Evolutionary conservation across 2,797 vertebrate species (phyloP).

Genomic region (Sphenodon punctatus): DNA sequence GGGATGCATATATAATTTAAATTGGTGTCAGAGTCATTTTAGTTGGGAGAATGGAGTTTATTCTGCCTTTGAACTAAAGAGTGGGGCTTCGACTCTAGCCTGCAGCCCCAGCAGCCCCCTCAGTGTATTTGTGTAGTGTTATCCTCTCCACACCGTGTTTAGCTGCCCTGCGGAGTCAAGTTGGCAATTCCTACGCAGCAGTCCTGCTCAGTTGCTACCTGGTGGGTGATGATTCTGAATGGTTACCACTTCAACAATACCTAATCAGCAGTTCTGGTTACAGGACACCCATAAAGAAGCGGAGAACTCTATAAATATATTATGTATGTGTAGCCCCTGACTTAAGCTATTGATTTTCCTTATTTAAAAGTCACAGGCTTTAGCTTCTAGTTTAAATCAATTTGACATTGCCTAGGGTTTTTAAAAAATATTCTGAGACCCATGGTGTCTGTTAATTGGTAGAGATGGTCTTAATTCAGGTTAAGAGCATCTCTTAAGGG

Average conservation of each 20-base stretch:
- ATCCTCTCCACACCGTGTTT: not conserved
- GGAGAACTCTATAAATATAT: not conserved
- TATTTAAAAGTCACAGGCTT: conserved; percentile 19
- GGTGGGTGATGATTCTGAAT: too few species aligned
- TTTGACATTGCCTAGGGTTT: not conserved
- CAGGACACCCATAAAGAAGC: not conserved
- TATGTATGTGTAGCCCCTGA: not conserved
- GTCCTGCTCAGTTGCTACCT: not conserved
- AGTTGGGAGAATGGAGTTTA: not conserved
- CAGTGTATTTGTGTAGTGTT: not conserved
- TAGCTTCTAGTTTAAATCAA: conserved; percentile 23
- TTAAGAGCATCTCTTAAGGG: conserved; percentile 30
- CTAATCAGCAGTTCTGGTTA: not conserved
- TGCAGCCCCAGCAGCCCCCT: not conserved
- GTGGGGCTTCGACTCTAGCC: not conserved
- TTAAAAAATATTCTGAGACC: not conserved
- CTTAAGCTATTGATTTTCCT: not conserved
- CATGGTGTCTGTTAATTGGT: conserved; percentile 10
- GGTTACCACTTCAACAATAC: not conserved
- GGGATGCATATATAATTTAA: not conserved
- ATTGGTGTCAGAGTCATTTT: not conserved
- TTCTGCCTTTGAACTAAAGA: not conserved
- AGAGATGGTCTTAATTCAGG: conserved; percentile 21
- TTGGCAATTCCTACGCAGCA: not conserved
- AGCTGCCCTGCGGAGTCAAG: not conserved